These are phyloP conservation scores for Paguma larvata DNA, from an alignment of 2,797 vertebrate species.

Conservation along the genomic window DNA sequence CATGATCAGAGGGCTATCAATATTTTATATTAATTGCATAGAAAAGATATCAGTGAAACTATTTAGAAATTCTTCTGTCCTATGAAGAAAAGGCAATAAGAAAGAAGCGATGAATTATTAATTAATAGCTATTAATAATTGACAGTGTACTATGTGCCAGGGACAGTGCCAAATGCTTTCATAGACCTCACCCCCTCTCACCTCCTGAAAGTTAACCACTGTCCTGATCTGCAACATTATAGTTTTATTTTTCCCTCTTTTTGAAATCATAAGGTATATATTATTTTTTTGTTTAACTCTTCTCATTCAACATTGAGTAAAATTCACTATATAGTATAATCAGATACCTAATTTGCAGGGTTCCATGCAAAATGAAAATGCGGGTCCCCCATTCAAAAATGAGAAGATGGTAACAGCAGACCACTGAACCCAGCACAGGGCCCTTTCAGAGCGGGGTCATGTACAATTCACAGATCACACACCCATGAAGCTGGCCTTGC, in stretches of 20 bases:
- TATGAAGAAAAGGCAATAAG: slow-evolving; percentile 35
- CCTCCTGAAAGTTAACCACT: background rate
- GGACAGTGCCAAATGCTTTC: background rate
- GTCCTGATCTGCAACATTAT: background rate
- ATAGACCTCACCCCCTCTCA: background rate
- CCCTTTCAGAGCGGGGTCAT: background rate
- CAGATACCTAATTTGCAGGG: background rate
- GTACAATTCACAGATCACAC: no score
- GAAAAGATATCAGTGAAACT: slow-evolving; percentile 37
- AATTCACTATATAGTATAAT: background rate
- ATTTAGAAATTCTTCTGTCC: slow-evolving; percentile 35
- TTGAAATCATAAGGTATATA: background rate
- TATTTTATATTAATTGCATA: slow-evolving; percentile 76
- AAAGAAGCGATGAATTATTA: slow-evolving; percentile 66
- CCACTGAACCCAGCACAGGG: background rate
- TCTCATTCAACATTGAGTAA: background rate
- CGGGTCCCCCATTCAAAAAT: background rate
- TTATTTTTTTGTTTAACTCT: background rate
- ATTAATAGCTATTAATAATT: slow-evolving; percentile 69
- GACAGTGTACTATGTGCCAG: background rate
- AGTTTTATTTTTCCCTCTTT: background rate
- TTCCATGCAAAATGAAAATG: background rate
- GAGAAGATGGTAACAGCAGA: background rate
- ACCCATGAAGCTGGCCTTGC: background rate
- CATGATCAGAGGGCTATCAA: slow-evolving; percentile 59